A percentile compares a stretch with the other conserved stretches of the same genome.
phyloP scores from a whole-genome alignment of 2,888 invertebrate genomes.

The Brenthis daphne region DNA sequence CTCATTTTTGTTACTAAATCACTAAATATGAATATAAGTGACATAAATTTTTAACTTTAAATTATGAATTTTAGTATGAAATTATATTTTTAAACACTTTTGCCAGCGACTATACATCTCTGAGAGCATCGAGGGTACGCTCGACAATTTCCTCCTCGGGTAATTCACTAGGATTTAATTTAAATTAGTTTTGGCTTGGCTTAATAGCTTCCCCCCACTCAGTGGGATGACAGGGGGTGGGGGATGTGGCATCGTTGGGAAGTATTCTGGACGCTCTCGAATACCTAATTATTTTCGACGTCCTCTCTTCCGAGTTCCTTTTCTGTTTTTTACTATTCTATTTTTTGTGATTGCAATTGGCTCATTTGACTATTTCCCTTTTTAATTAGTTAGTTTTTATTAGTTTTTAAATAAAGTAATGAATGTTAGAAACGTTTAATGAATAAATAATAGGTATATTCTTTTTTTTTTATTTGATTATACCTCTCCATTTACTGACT shows the following conservation, averaged over 20 bases:
- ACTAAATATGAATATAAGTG: too few species aligned
- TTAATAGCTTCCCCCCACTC: slow-evolving; percentile 88
- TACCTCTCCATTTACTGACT: too few species aligned
- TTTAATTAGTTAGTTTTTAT: neutral
- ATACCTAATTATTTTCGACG: slow-evolving; percentile 41
- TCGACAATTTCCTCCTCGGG: slow-evolving; percentile 83
- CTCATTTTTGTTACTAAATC: too few species aligned
- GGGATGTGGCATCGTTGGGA: slow-evolving; percentile 65
- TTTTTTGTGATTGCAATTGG: slow-evolving; percentile 18
- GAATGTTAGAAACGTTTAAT: neutral
- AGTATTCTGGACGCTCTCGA: slow-evolving; percentile 60
- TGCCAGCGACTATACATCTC: slow-evolving; percentile 55
- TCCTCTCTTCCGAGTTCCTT: slow-evolving; percentile 30
- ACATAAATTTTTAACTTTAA: neutral
- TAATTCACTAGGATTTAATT: slow-evolving; percentile 90
- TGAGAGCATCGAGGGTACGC: slow-evolving; percentile 77
- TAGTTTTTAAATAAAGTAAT: neutral
- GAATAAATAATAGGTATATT: too few species aligned
- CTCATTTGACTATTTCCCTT: neutral
- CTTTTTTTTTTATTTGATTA: too few species aligned
- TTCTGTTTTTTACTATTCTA: slow-evolving; percentile 32
- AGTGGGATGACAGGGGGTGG: slow-evolving; percentile 46
- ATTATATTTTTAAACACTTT: slow-evolving; percentile 45
- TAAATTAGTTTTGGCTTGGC: slow-evolving; percentile 93
- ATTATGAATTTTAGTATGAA: neutral